Percentiles rank a stretch among this genome's conserved stretches.
These are phyloP conservation scores for Semotilus atromaculatus DNA, from an alignment of 2,797 vertebrate species.

Conservation along the genomic window DNA sequence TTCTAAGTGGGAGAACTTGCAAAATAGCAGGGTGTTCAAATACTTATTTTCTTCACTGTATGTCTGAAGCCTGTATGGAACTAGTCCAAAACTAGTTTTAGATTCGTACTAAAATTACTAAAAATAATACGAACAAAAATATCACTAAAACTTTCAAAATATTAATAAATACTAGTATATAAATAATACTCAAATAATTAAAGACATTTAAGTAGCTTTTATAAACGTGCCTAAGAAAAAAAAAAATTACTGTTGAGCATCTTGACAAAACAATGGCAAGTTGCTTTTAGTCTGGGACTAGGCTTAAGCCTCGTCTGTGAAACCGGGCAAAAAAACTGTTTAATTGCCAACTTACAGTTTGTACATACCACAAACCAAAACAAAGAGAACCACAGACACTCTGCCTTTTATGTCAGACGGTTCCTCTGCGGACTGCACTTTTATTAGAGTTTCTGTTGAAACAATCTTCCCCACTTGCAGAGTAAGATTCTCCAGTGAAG, in stretches of 20 bases:
- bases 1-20: no score
- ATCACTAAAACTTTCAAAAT: background rate
- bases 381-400: background rate
- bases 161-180: background rate
- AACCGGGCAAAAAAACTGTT: no score
- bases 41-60: no score
- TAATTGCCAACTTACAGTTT: background rate
- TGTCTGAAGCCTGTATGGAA: no score
- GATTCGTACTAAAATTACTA: no score
- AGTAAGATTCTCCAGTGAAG: constrained; percentile 13
- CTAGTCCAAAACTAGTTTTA: no score
- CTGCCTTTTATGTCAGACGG: background rate
- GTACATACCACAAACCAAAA: background rate
- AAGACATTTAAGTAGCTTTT: background rate
- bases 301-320: background rate
- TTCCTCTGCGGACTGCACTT: background rate
- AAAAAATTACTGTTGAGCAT: background rate
- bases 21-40: no score
- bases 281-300: background rate
- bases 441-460: constrained; percentile 34
- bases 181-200: background rate
- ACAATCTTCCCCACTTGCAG: background rate
- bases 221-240: background rate
- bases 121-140: no score
- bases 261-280: background rate